These are phyloP conservation scores for Itoplectis maculator DNA, from an alignment of 2,888 invertebrate species.

Conservation along the genomic window DNA sequence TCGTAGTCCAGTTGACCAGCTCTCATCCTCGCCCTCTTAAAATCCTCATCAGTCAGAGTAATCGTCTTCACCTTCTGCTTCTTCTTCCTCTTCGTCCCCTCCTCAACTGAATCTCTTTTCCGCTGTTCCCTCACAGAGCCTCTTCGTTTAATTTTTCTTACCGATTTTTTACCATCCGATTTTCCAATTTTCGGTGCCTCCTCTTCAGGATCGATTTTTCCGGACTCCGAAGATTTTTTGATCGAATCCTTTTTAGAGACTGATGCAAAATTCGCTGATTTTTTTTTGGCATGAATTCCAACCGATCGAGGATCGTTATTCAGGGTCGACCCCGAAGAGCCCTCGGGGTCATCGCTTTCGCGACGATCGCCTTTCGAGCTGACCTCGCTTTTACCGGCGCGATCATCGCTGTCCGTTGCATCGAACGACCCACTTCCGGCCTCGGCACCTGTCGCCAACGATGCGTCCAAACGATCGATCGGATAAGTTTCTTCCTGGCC, in stretches of 20 bases:
- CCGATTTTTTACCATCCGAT: slow-evolving; percentile 41
- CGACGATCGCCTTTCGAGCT: slow-evolving; percentile 37
- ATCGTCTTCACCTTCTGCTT: slow-evolving; percentile 72
- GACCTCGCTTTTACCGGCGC: slow-evolving; percentile 70
- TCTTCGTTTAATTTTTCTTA: slow-evolving; percentile 29
- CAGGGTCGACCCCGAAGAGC: slow-evolving; percentile 9
- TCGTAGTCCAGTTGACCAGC: slow-evolving; percentile 72
- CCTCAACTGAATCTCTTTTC: slow-evolving; percentile 35
- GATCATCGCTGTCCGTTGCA: slow-evolving; percentile 55
- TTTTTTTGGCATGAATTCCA: no score
- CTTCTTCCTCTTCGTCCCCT: slow-evolving; percentile 56
- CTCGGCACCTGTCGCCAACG: slow-evolving; percentile 51
- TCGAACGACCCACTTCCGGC: slow-evolving; percentile 64
- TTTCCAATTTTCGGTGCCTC: slow-evolving; percentile 17
- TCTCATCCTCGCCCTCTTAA: slow-evolving; percentile 64
- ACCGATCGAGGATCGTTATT: no score
- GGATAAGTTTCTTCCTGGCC: slow-evolving; percentile 57
- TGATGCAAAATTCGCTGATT: no score
- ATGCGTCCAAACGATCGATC: slow-evolving; percentile 53
- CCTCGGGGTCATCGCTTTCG: slow-evolving; percentile 34
- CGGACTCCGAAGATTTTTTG: no score
- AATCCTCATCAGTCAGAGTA: slow-evolving; percentile 76
- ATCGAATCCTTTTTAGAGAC: no score
- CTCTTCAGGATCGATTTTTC: not conserved
- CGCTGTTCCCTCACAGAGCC: slow-evolving; percentile 9